phyloP scores from a whole-genome alignment of 2,888 invertebrate species.

The Crepidodera aurea region DNA sequence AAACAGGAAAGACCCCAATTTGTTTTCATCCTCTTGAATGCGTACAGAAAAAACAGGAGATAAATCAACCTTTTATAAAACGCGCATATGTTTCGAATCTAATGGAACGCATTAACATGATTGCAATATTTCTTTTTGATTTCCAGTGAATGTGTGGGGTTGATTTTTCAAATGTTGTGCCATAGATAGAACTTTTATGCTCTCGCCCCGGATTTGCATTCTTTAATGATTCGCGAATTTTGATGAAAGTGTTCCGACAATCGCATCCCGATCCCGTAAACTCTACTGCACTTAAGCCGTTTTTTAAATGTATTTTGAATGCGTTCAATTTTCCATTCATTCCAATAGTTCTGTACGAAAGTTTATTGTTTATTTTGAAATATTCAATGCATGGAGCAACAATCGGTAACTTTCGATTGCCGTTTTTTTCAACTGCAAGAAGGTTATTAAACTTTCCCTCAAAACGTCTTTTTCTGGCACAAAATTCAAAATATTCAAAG shows the following conservation, averaged over 20 bases:
- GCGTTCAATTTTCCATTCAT: no score
- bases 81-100: conserved; percentile 25
- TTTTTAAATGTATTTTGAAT: no score
- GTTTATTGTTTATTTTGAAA: no score
- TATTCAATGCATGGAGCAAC: no score
- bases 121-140: conserved; percentile 38
- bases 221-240: conserved; percentile 23
- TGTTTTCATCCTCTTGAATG: conserved; percentile 16
- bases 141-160: conserved; percentile 6
- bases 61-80: conserved; percentile 24
- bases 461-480: no score
- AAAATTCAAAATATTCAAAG: no score
- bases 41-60: conserved; percentile 12
- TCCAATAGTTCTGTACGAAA: no score
- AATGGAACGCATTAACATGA: conserved; percentile 38
- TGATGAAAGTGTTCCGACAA: conserved; percentile 10
- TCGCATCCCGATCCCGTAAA: not conserved
- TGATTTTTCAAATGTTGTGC: conserved; percentile 6
- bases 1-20: conserved; percentile 8
- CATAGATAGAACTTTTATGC: conserved; percentile 7
- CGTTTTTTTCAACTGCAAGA: no score
- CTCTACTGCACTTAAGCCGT: no score
- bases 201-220: conserved; percentile 10
- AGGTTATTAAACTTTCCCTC: no score
- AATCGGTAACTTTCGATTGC: no score